Conservation (phyloP, 2,113 vertebrate species). For the Aplodontia rufa region DNA sequence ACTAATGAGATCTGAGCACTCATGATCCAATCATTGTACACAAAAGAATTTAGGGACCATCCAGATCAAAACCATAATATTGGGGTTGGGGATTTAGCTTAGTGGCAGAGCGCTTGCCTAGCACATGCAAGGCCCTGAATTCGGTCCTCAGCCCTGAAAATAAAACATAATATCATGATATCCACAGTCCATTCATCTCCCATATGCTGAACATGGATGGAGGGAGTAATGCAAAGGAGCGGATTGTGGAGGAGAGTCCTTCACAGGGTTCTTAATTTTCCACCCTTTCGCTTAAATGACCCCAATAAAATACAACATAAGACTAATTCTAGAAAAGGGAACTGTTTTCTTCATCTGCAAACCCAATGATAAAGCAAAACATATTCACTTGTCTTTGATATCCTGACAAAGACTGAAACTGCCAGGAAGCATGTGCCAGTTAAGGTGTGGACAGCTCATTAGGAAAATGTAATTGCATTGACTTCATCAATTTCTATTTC, state of each 20-base stretch:
- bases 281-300: not conserved
- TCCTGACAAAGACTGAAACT: not conserved
- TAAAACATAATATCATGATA: too few species aligned
- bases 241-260: not conserved
- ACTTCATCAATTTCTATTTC: not conserved
- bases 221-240: not conserved
- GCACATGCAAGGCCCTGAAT: too few species aligned
- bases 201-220: not conserved
- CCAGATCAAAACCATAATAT: too few species aligned
- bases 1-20: too few species aligned
- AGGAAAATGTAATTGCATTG: not conserved
- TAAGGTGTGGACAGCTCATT: not conserved
- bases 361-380: not conserved
- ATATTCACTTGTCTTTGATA: not conserved
- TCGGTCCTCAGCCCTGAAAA: too few species aligned
- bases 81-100: too few species aligned
- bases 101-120: too few species aligned
- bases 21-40: too few species aligned
- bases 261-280: not conserved
- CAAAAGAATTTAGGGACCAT: too few species aligned
- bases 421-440: not conserved
- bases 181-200: rapidly evolving
- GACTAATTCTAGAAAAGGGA: not conserved
- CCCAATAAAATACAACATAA: not conserved
- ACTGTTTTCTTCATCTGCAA: not conserved